Conservation (phyloP, 2,113 vertebrate genomes). For the Phalacrocorax brasilianus region DNA sequence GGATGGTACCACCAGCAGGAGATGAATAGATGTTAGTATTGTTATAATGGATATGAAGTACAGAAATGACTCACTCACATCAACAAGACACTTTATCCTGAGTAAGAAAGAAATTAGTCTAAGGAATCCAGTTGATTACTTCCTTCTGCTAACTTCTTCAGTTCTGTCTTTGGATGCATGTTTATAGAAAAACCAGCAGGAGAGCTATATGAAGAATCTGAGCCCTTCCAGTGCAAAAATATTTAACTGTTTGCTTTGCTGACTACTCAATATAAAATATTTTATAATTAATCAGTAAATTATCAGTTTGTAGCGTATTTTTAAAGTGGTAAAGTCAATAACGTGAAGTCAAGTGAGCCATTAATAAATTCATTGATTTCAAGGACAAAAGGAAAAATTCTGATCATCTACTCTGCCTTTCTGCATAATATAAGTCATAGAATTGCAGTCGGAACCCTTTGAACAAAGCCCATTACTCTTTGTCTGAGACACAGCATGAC, state of each 20-base stretch:
- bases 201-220: background rate
- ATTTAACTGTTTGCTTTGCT: background rate
- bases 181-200: background rate
- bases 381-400: background rate
- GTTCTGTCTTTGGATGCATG: background rate
- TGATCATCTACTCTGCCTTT: background rate
- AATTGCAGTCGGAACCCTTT: background rate
- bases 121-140: background rate
- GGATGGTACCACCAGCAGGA: background rate
- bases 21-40: background rate
- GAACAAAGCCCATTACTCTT: background rate
- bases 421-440: background rate
- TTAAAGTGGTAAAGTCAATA: background rate
- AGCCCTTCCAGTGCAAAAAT: background rate
- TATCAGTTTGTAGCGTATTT: background rate
- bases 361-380: background rate
- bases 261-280: background rate
- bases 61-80: background rate
- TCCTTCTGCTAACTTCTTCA: background rate
- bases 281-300: background rate
- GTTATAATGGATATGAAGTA: background rate
- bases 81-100: background rate
- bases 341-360: background rate
- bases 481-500: background rate
- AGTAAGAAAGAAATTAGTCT: background rate